A percentile compares a stretch with the other conserved stretches of the same genome.
These are phyloP conservation scores for Laspeyria flexula DNA, from an alignment of 2,888 invertebrate species.

Conservation along the genomic window DNA sequence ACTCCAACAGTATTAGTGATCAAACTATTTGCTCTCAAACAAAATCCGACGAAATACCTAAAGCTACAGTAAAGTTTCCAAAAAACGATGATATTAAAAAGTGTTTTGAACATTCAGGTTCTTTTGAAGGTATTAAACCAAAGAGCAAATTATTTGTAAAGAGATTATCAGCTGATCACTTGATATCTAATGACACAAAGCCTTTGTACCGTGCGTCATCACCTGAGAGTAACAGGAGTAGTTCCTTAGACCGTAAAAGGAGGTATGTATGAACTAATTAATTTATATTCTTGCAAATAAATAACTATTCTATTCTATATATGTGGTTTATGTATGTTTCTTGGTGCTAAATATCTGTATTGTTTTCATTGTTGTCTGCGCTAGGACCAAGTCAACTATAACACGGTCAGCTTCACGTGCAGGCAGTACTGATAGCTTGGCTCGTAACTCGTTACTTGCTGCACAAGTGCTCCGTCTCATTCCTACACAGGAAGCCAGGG, in stretches of 20 bases:
- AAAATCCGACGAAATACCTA: slow-evolving; percentile 77
- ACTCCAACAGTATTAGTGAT: slow-evolving; percentile 73
- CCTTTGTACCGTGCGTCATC: slow-evolving; percentile 76
- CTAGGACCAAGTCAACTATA: slow-evolving; percentile 75
- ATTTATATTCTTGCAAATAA: too few relatives aligned
- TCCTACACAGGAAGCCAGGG: slow-evolving; percentile 92
- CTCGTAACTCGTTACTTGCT: slow-evolving; percentile 90
- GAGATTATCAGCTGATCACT: slow-evolving; percentile 80
- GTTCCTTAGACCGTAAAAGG: slow-evolving; percentile 78
- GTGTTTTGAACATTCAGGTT: slow-evolving; percentile 78
- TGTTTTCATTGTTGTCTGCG: slow-evolving; percentile 42
- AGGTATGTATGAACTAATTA: slow-evolving; percentile 65
- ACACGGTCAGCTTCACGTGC: slow-evolving; percentile 75
- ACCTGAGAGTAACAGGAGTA: slow-evolving; percentile 81
- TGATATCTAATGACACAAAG: slow-evolving; percentile 76
- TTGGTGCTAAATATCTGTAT: slow-evolving; percentile 4
- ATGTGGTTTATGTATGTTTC: slow-evolving; percentile 4
- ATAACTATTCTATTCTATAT: too few relatives aligned
- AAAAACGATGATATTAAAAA: slow-evolving; percentile 71
- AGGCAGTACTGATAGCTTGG: slow-evolving; percentile 89
- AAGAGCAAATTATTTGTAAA: slow-evolving; percentile 80
- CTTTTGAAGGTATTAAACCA: slow-evolving; percentile 79
- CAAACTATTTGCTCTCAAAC: slow-evolving; percentile 67
- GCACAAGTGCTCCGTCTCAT: slow-evolving; percentile 93
- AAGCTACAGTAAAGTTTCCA: slow-evolving; percentile 76